These are phyloP conservation scores for Diloba caeruleocephala DNA, from an alignment of 2,888 invertebrate genomes.

Conservation along the genomic window DNA sequence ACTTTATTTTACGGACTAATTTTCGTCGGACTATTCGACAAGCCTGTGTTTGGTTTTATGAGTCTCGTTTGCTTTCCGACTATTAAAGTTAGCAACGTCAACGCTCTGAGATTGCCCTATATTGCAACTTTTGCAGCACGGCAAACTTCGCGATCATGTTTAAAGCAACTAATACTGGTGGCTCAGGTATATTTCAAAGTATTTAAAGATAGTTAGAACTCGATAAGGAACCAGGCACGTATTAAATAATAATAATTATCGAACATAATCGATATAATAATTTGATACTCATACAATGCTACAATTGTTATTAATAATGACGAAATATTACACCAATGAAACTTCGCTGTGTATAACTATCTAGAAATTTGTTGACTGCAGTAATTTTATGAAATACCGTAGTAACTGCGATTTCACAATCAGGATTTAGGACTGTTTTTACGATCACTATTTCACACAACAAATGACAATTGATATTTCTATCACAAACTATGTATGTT, in stretches of 20 bases:
- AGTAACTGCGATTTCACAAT: conserved; percentile 10
- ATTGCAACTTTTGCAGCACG: conserved; percentile 18
- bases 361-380: conserved; percentile 4
- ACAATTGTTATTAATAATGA: too few relatives aligned
- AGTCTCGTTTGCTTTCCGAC: conserved; percentile 13
- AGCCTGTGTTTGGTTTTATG: conserved; percentile 11
- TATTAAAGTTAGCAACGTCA: conserved; percentile 13
- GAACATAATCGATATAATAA: too few relatives aligned
- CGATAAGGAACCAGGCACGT: conserved; percentile 8
- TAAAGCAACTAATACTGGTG: neutral
- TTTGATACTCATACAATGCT: neutral
- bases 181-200: conserved; percentile 20
- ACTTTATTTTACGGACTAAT: conserved; percentile 49
- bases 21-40: conserved; percentile 24
- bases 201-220: conserved; percentile 9
- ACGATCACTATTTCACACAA: conserved; percentile 16
- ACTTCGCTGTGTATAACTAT: neutral
- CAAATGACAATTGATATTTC: conserved; percentile 15
- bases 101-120: conserved; percentile 7
- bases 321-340: conserved; percentile 6
- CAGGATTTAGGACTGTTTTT: conserved; percentile 18
- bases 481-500: conserved; percentile 28
- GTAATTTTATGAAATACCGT: conserved; percentile 10
- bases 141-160: conserved; percentile 16
- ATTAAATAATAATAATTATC: conserved; percentile 1